Percentiles rank a stretch among this genome's conserved stretches.
Evolutionary conservation across 2,113 vertebrate genomes (phyloP).

Genomic region (Podilymbus podiceps): DNA sequence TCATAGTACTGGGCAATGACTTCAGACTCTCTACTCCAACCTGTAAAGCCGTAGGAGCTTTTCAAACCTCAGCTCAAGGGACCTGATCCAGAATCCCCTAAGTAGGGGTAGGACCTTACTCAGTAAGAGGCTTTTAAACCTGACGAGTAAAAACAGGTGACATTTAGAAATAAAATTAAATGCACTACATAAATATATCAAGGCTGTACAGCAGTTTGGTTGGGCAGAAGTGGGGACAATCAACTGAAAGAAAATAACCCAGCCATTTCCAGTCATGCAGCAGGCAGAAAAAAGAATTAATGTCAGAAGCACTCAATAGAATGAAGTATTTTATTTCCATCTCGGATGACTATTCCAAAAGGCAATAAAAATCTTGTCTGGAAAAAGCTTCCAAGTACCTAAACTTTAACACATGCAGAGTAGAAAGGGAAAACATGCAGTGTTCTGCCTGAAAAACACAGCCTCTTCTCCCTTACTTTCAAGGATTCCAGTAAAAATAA

Average conservation of each 20-base stretch:
- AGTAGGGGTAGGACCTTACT: background rate
- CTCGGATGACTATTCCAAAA: background rate
- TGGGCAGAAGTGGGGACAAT: background rate
- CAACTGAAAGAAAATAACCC: background rate
- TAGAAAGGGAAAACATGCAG: background rate
- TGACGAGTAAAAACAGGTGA: background rate
- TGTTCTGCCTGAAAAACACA: background rate
- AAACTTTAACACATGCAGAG: background rate
- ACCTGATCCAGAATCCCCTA: background rate
- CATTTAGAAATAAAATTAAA: background rate
- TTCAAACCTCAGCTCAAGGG: background rate
- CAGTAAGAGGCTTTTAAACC: background rate
- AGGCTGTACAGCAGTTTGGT: background rate
- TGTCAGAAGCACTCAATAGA: background rate
- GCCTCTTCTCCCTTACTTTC: background rate
- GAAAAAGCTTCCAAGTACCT: background rate
- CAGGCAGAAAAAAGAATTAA: background rate
- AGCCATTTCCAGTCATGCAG: background rate
- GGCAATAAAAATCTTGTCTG: background rate
- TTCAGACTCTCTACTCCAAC: background rate
- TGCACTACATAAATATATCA: background rate
- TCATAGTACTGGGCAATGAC: background rate
- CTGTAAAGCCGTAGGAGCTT: background rate
- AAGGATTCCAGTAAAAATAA: slow-evolving; percentile 15
- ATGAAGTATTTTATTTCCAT: background rate